Evolutionary conservation across 2,797 vertebrate species (phyloP), one percentile per base, ranked within the genome.

Genomic region (Buphagus erythrorhynchus): DNA sequence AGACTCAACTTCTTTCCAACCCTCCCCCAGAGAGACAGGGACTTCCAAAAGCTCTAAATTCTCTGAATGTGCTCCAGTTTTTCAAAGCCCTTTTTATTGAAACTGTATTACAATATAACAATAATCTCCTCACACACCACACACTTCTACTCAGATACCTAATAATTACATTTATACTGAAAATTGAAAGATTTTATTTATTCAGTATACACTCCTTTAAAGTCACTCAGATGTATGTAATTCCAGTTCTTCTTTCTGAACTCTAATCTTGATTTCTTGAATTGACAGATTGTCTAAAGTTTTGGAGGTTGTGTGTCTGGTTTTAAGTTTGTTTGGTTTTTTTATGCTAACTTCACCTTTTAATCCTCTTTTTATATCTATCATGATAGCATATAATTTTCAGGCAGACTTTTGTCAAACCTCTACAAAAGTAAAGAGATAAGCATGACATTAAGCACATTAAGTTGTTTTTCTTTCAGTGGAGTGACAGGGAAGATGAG

Each of bases 21-120:
- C 29, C 36, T 74, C 25, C 22, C 25, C 19, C 6, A 69, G 13
- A 54, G 25, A 88, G n/a, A 26, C 0, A 0, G 18, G 14, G 13
- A 43, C 36, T 90, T 79, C 22, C 52, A 90, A 29, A 73, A 12
- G 8, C 52, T 51, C n/a, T 26, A 55, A 68, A 18, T 40, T 86
- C 61, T 65, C 33, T 40, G 20, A 72, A 49, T 20, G 16, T 9
- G 29, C 8, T 62, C 38, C 58, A 48, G 0, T 59, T 54, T 77
- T 83, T 31, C 25, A 72, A 80, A 80, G 63, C 2, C 10, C 31
- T 62, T 75, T 77, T 48, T 48, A 74, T 1, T 57, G 45, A 75
- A 92, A 67, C 48, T 67, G 19, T 82, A 76, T 69, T 85, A 68
- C 28, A 52, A 17, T 26, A 45, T 52, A 78, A 80, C 10, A 67